These are phyloP conservation scores for Gasterosteus aculeatus DNA, from an alignment of 2,113 vertebrate genomes.

Conservation along the genomic window DNA sequence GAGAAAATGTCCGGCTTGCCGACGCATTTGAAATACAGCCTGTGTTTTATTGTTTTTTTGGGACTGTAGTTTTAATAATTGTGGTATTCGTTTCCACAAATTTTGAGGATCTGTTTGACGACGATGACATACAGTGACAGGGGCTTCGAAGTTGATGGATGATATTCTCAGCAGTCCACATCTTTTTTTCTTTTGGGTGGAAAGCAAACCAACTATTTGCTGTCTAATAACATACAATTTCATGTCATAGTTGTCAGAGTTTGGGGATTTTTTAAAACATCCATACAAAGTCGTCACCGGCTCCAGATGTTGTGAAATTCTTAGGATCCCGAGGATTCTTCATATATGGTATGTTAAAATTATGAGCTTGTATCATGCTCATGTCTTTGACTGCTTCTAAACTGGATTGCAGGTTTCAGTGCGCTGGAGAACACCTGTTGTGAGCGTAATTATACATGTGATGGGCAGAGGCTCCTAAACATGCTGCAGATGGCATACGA, in stretches of 20 bases:
- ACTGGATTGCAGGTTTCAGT: constrained; percentile 77
- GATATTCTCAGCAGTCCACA: constrained; percentile 16
- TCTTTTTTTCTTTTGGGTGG: constrained; percentile 19
- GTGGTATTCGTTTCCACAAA: constrained; percentile 59
- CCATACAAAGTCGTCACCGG: constrained; percentile 46
- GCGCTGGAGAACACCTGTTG: constrained; percentile 78
- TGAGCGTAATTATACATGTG: constrained; percentile 77
- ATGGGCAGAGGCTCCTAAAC: constrained; percentile 53
- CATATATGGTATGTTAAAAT: constrained; percentile 66
- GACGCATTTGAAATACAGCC: constrained; percentile 29
- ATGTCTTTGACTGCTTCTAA: constrained; percentile 53
- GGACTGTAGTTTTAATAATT: neutral
- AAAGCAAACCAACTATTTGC: constrained; percentile 62
- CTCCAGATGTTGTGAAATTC: constrained; percentile 76
- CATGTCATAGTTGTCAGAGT: constrained; percentile 53
- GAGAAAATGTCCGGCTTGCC: constrained; percentile 22
- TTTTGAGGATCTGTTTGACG: constrained; percentile 88
- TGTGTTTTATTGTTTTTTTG: constrained; percentile 1
- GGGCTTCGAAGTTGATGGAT: constrained; percentile 34
- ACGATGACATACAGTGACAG: constrained; percentile 84
- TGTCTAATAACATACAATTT: constrained; percentile 76
- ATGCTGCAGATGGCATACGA: constrained; percentile 70
- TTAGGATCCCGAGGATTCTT: constrained; percentile 68
- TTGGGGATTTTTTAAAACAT: constrained; percentile 57
- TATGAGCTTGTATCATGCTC: constrained; percentile 66